Evolutionary conservation across 2,113 vertebrate genomes (phyloP).

Genomic region (Menura novaehollandiae): DNA sequence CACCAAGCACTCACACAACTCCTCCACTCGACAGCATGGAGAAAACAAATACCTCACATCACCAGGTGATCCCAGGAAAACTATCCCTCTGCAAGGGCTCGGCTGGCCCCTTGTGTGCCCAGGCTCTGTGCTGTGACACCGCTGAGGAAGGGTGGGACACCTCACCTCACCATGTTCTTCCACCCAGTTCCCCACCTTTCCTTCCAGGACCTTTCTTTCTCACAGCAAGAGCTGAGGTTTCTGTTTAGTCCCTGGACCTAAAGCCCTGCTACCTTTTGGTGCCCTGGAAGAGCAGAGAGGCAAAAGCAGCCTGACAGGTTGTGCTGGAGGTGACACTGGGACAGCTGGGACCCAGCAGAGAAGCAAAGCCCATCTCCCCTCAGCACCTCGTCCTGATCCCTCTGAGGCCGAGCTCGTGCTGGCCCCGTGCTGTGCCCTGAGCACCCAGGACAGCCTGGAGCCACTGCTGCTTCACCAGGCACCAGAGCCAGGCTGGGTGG

Average conservation of each 20-base stretch:
- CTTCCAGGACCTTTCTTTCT: not conserved
- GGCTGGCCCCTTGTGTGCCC: not conserved
- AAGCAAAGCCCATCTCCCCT: not conserved
- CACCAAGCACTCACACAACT: not conserved
- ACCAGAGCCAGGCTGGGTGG: not conserved
- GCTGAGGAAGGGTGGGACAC: not conserved
- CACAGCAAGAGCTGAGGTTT: not conserved
- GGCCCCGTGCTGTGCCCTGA: not conserved
- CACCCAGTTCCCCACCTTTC: not conserved
- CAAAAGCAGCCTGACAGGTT: not conserved
- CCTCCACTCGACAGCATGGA: not conserved
- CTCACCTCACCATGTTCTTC: not conserved
- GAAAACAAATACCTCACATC: not conserved
- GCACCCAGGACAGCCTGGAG: not conserved
- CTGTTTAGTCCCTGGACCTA: not conserved
- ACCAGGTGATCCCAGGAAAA: not conserved
- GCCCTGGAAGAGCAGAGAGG: not conserved
- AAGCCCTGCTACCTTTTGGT: not conserved
- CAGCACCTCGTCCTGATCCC: not conserved
- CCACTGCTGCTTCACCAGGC: not conserved
- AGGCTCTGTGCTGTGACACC: not conserved
- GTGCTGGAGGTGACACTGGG: not conserved
- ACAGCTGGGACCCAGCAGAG: not conserved
- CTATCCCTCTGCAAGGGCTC: not conserved
- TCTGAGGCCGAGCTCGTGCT: not conserved